These are phyloP conservation scores for Pharmacophagus antenor DNA, from an alignment of 2,888 invertebrate genomes.

Conservation along the genomic window DNA sequence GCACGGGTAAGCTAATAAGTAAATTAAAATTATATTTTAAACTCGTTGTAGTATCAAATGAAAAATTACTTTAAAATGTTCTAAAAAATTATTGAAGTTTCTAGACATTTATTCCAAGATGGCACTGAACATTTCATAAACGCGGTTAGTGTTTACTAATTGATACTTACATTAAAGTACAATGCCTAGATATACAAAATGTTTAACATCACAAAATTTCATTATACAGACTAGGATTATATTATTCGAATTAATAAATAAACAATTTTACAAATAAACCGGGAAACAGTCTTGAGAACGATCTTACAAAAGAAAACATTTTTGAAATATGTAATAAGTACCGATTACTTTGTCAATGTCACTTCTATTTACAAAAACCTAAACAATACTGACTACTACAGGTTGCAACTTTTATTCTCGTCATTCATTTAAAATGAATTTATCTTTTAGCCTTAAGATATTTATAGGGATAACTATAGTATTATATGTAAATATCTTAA, in stretches of 20 bases:
- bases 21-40: slow-evolving; percentile 2
- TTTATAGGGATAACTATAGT: background rate
- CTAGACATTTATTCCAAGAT: slow-evolving; percentile 28
- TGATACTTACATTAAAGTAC: slow-evolving; percentile 36
- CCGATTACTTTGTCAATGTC: slow-evolving; percentile 22
- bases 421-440: background rate
- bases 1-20: slow-evolving; percentile 11
- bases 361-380: slow-evolving; percentile 29
- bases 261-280: slow-evolving; percentile 48
- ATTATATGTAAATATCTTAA: background rate
- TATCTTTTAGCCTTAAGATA: no score
- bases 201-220: slow-evolving; percentile 41
- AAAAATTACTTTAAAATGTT: slow-evolving; percentile 19
- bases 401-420: slow-evolving; percentile 15
- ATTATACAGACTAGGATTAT: slow-evolving; percentile 54
- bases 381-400: slow-evolving; percentile 31
- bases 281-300: slow-evolving; percentile 52
- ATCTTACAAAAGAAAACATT: slow-evolving; percentile 27
- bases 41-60: slow-evolving; percentile 22
- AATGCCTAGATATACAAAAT: slow-evolving; percentile 41
- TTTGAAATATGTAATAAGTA: slow-evolving; percentile 25
- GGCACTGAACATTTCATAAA: slow-evolving; percentile 32
- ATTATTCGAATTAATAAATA: slow-evolving; percentile 50
- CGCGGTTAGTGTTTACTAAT: slow-evolving; percentile 1
- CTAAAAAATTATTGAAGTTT: slow-evolving; percentile 20